Conservation (phyloP, 2,113 vertebrate genomes). For the Triplophysa dalaica region DNA sequence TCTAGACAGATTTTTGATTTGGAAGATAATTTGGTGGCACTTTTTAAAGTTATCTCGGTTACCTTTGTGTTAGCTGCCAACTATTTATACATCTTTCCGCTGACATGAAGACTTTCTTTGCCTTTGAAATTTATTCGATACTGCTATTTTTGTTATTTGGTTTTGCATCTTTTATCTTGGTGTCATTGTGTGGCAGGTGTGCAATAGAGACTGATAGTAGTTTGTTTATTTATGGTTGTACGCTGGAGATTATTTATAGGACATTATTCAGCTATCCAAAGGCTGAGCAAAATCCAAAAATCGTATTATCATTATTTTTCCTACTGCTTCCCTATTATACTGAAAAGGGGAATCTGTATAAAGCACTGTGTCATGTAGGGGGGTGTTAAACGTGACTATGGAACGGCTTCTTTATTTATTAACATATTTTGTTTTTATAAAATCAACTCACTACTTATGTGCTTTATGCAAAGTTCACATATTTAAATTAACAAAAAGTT, state of each 20-base stretch:
- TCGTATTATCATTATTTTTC: background rate
- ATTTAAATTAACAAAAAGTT: background rate
- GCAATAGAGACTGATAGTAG: constrained; percentile 42
- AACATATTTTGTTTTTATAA: background rate
- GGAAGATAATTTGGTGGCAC: constrained; percentile 32
- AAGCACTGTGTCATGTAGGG: constrained; percentile 10
- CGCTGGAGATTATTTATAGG: constrained; percentile 14
- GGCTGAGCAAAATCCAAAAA: constrained; percentile 5
- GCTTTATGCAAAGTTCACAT: background rate
- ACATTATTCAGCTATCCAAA: constrained; percentile 29
- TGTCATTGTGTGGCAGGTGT: constrained; percentile 50
- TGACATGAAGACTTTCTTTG: constrained; percentile 27
- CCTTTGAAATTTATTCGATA: constrained; percentile 33
- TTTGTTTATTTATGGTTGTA: constrained; percentile 40
- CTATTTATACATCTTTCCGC: constrained; percentile 37
- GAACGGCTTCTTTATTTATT: background rate
- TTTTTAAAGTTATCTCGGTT: constrained; percentile 41
- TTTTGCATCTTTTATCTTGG: constrained; percentile 23
- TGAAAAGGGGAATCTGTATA: constrained; percentile 1
- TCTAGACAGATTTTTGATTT: constrained; percentile 45
- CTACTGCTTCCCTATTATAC: background rate
- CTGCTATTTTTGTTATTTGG: constrained; percentile 31
- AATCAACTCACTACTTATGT: constrained; percentile 9
- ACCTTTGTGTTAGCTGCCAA: constrained; percentile 29
- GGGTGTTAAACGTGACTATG: background rate